Evolutionary conservation across 1,140 invertebrate genomes (phyloP), one percentile per base, ranked within the genome.

Genomic region (Pectinophora gossypiella): DNA sequence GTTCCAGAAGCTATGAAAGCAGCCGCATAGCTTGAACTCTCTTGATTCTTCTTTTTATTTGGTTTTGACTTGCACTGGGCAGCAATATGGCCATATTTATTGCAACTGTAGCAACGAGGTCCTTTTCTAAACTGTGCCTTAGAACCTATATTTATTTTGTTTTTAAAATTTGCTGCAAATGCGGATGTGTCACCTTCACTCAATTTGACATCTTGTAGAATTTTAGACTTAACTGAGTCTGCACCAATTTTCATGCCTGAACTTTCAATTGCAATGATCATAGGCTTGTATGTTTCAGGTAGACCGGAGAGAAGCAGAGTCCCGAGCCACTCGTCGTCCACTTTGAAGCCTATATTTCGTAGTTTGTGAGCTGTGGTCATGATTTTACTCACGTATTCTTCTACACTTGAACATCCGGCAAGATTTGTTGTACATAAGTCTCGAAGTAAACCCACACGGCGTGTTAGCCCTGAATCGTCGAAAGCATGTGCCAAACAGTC

Each of bases 251-350:
- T 38, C n/a, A 38, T 13, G n/a, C 35, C 35, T 4, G 35, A 38
- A n/a, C 35, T 38, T 38, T 38, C 72, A 15, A 74, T 51, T 7
- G 51, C 70, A 62, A 81, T 77, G 10, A 78, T 76, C 68, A 78
- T 78, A 1, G 77, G 69, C 48, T 56, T 38, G 52, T 67, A 82
- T 19, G 64, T 20, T n/a, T 71, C 68, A 66, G 35, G 35, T n/a
- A 38, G 13, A 13, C 35, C 35, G n/a, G 35, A 4, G 4, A 38
- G 13, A 4, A 38, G 4, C 13, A 38, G 13, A 38, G 35, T 38
- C 3, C 35, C 35, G 9, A 38, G 13, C 35, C 35, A 38, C 47
- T 76, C 68, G 27, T 74, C 66, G 36, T 32, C 58, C 6, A 80
- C 60, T 22, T 48, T 38, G 42, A 74, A 62, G 18, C 57, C 56